phyloP scores from a whole-genome alignment of 1,140 invertebrate genomes.

The Ceratosolen solmsi region DNA sequence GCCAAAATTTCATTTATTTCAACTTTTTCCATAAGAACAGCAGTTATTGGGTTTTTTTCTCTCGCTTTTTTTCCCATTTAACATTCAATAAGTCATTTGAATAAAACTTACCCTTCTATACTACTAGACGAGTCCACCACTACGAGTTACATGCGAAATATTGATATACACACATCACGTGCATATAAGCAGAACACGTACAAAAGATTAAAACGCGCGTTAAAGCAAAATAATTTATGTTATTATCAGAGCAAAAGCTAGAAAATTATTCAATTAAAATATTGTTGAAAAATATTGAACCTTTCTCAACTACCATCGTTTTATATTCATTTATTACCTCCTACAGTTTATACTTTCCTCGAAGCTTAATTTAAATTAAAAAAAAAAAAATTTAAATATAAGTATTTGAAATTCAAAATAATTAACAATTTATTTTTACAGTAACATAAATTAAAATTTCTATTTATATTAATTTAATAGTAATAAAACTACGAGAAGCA shows the following conservation, averaged over 20 bases:
- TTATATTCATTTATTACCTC: neutral
- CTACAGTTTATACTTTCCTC: neutral
- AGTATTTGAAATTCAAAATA: too few species aligned
- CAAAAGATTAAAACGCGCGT: constrained; percentile 46
- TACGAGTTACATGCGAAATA: constrained; percentile 42
- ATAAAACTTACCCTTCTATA: constrained; percentile 38
- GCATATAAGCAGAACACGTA: constrained; percentile 39
- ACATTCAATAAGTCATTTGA: constrained; percentile 35
- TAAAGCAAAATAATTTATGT: constrained; percentile 47
- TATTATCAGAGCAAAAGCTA: constrained; percentile 31
- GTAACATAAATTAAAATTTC: too few species aligned
- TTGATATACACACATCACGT: constrained; percentile 42
- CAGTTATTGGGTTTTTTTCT: too few species aligned
- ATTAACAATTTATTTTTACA: too few species aligned
- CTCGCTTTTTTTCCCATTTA: too few species aligned
- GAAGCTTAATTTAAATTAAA: neutral
- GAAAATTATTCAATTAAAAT: constrained; percentile 47
- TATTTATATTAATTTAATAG: too few species aligned
- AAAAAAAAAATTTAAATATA: too few species aligned
- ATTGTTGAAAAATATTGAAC: constrained; percentile 1
- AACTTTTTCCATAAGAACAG: too few species aligned
- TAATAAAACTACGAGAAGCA: too few species aligned
- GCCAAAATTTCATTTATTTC: too few species aligned
- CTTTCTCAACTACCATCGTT: constrained; percentile 17
- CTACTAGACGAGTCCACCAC: constrained; percentile 31